Base-by-base conservation (phyloP, 2,888 invertebrate species). In the Magallana nippona region DNA sequence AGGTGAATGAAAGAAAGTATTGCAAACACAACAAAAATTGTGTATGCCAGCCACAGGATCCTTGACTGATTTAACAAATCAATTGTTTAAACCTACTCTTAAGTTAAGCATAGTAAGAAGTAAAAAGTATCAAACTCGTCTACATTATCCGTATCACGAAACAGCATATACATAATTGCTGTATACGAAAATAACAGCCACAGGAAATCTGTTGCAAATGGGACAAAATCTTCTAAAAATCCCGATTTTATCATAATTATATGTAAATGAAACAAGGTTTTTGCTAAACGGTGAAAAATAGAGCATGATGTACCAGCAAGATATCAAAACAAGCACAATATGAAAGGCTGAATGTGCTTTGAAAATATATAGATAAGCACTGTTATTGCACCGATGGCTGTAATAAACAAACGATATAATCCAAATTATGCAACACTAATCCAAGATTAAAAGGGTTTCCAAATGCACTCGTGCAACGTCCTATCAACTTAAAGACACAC, bases 71-170 rank as follows among this genome's bases (percentile, higher is more conserved):
- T 85, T 0, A 86, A 78, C 11, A 85, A 80, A 0, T 80, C 84
- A 2, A 90, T 90, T 90, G 1, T 86, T 85, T 5, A 91, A 85
- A 11, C 91, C 91, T 13, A 91, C 87, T 90, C 89, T 89, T 55
- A 90, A 84, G 22, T 87, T 89, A 79, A 91, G 89, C 88, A 91
- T 88, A 8, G 90, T 89, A 10, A 1, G 89, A 84, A 10, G 19
- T 88, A 86, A 60, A 88, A 84, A 55, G 19, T 79, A n/a, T 19
- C 27, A 60, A 83, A 83, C 15, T 71, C 71, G 10, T 79, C 22
- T 2, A 27, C 77, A 27, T n/a, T 32, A 32, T 32, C 32, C 32
- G 82, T 62, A 2, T 87, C 89, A 55, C 83, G 83, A 44, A 88
- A 89, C 17, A 71, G 86, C 8, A 87, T 86, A 71, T 82, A 84